Base-by-base conservation (phyloP, 2,113 vertebrate species). In the Passer montanus region DNA sequence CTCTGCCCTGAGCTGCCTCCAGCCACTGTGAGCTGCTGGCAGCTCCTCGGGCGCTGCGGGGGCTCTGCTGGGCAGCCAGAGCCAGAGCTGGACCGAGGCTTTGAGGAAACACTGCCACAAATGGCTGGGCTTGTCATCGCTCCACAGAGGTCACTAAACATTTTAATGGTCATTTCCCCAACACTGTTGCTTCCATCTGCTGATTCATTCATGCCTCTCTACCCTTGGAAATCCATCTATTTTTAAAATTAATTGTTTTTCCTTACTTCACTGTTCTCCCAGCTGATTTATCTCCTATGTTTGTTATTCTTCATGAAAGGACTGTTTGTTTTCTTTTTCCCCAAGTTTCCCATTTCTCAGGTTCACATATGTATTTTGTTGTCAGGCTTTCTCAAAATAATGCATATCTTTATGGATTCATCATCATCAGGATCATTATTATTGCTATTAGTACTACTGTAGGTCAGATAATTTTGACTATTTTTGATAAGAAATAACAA, bases 41-140 rank as follows among this genome's bases (percentile, higher is more conserved):
- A 93, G 84, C 58, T 69, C 28, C 53, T 39, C 0, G 0, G 70
- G 35, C 0, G 0, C 44, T 28, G 35, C 0, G 0, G 4, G 63
- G 33, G 26, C 73, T 81, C 76, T 46, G 63, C 9, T 3, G 47
- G 5, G 56, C 68, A 53, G 52, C 0, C 1, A 56, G 39, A 80
- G 37, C 72, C 24, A 0, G 3, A 50, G 62, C 68, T 7, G 13
- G 10, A 31, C 44, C 1, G 3, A 72, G 68, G 39, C 59, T 30
- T 0, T 33, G 63, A 68, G 75, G 30, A 74, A 76, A 21, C 15
- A 4, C 43, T n/a, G 44, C 26, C 70, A 37, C n/a, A 58, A 66
- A n/a, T 2, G 0, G 0, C 64, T 90, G 50, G 59, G 52, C 68
- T 63, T 43, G 39, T 59, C 58, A n/a, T 7, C 21, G 26, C 49